phyloP scores from a whole-genome alignment of 2,888 invertebrate species.

The Drosophila kanekoi region DNA sequence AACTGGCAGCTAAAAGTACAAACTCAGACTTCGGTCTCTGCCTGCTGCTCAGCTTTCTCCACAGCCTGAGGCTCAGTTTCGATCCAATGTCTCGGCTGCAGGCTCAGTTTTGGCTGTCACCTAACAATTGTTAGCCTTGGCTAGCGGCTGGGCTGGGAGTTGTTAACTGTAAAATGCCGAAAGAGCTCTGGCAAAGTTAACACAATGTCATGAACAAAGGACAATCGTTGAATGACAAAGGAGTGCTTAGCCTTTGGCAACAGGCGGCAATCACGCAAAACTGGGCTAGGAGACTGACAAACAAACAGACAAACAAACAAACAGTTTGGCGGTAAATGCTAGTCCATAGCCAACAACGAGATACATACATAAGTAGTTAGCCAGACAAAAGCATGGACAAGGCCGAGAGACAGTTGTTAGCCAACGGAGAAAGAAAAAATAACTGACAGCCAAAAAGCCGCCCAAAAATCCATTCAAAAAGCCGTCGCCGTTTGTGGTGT shows the following conservation, averaged over 20 bases:
- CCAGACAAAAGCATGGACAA: conserved; percentile 23
- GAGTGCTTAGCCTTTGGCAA: conserved; percentile 80
- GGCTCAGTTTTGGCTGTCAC: conserved; percentile 3
- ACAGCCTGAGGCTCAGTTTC: neutral
- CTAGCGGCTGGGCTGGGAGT: conserved; percentile 4
- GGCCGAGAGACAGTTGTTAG: conserved; percentile 2
- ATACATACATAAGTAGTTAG: conserved; percentile 40
- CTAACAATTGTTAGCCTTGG: conserved; percentile 6
- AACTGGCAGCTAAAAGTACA: conserved; percentile 31
- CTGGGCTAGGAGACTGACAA: conserved; percentile 13
- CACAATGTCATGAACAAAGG: conserved; percentile 74
- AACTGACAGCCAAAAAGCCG: conserved; percentile 7
- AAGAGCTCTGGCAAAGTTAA: conserved; percentile 37
- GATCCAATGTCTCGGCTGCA: neutral
- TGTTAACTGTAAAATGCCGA: conserved; percentile 40
- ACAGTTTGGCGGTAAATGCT: conserved; percentile 31
- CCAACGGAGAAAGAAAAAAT: conserved; percentile 1
- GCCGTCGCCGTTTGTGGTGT: conserved; percentile 22
- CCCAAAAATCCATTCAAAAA: conserved; percentile 20
- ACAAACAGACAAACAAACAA: conserved; percentile 16
- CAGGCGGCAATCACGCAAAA: conserved; percentile 78
- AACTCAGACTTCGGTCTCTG: neutral
- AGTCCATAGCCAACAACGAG: conserved; percentile 22
- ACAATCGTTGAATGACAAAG: conserved; percentile 79
- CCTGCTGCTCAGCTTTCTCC: neutral